Percentiles rank a stretch among this genome's conserved stretches.
Conservation (phyloP, 2,797 vertebrate species). For the Cynodonichthys magdalenae region DNA sequence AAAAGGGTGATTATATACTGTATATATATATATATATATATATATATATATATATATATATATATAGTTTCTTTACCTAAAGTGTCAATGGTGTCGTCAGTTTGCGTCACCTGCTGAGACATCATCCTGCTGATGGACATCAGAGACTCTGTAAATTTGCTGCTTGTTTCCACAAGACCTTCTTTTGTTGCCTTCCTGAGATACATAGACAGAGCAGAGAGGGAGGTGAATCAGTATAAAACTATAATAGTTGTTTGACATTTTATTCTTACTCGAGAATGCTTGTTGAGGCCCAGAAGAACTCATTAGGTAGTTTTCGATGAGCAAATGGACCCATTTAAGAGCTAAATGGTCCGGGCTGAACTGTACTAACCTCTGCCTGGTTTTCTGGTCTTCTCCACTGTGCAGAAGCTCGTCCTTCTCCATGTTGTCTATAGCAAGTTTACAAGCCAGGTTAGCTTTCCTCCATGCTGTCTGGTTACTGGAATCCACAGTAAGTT, state of each 20-base stretch:
- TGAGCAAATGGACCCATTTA: neutral
- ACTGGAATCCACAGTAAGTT: constrained; percentile 67
- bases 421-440: constrained; percentile 90
- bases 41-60: no score
- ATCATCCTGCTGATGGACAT: constrained; percentile 96
- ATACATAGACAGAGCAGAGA: constrained; percentile 20
- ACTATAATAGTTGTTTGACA: neutral
- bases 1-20: neutral
- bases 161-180: constrained; percentile 88
- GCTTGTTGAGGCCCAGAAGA: neutral
- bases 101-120: constrained; percentile 94
- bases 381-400: constrained; percentile 70
- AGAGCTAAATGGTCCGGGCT: neutral
- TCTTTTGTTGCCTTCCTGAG: constrained; percentile 90
- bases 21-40: no score
- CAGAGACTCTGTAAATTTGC: constrained; percentile 91
- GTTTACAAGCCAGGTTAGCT: constrained; percentile 92
- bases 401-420: constrained; percentile 89
- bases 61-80: constrained; percentile 79
- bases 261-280: neutral
- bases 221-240: neutral
- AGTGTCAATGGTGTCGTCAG: constrained; percentile 86
- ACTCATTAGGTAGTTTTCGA: neutral
- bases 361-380: constrained; percentile 82
- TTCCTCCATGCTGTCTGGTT: constrained; percentile 96